Evolutionary conservation across 2,888 invertebrate genomes (phyloP).

Genomic region (Heliconius sara): DNA sequence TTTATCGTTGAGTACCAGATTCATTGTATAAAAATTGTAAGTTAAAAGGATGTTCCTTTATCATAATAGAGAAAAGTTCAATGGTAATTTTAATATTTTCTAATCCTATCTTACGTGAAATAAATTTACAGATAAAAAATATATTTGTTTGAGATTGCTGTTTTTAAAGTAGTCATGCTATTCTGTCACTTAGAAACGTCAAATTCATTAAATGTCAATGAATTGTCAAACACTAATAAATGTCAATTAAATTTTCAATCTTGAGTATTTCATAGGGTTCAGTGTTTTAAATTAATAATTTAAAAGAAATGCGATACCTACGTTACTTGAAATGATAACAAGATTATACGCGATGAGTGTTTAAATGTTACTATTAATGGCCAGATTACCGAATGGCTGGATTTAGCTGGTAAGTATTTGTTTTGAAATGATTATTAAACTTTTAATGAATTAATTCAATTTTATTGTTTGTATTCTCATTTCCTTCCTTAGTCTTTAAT

Average conservation of each 20-base stretch:
- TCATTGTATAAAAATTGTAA: no score
- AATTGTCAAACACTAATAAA: slow-evolving; percentile 23
- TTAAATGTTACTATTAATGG: slow-evolving; percentile 74
- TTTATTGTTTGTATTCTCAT: slow-evolving; percentile 58
- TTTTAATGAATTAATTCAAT: slow-evolving; percentile 61
- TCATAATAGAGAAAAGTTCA: no score
- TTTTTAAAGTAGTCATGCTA: not conserved
- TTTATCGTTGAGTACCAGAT: no score
- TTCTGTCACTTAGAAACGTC: slow-evolving; percentile 23
- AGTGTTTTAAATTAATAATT: slow-evolving; percentile 51
- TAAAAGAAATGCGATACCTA: slow-evolving; percentile 45
- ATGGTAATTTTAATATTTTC: no score
- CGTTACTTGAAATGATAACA: slow-evolving; percentile 59
- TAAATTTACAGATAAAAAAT: not conserved
- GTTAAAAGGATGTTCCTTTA: no score
- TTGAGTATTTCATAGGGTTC: slow-evolving; percentile 37
- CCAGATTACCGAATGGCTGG: slow-evolving; percentile 84
- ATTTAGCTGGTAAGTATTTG: slow-evolving; percentile 79
- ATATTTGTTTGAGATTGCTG: not conserved
- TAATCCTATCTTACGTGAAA: no score
- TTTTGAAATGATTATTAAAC: slow-evolving; percentile 53
- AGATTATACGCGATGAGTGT: slow-evolving; percentile 56
- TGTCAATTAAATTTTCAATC: slow-evolving; percentile 42
- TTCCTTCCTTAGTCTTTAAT: slow-evolving; percentile 56
- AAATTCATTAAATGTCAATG: slow-evolving; percentile 23